Conservation (phyloP, 2,797 vertebrate species). For the Sarcoramphus papa region DNA sequence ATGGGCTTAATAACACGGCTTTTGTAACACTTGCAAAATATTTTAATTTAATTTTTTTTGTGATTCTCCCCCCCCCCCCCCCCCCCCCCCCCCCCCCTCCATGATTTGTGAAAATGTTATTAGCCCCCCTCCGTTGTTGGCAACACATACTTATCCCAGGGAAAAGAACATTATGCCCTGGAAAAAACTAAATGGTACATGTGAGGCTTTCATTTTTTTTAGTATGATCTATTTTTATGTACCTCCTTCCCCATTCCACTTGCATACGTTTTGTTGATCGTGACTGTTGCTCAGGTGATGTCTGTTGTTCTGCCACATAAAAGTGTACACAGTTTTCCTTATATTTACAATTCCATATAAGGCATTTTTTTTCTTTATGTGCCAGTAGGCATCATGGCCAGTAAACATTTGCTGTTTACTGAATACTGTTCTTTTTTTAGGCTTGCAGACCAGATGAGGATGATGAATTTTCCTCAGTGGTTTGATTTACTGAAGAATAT, state of each 20-base stretch:
- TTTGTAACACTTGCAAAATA: not conserved
- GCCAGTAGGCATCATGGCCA: not conserved
- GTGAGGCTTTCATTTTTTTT: not conserved
- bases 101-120: not conserved
- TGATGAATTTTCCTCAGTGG: conserved; percentile 90
- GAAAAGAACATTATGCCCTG: not conserved
- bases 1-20: not conserved
- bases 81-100: too few relatives aligned
- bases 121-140: not conserved
- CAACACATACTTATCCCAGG: not conserved
- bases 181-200: not conserved
- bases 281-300: not conserved
- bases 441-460: conserved; percentile 87
- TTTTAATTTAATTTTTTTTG: not conserved
- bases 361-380: not conserved
- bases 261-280: not conserved
- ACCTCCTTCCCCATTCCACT: not conserved
- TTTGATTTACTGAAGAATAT: conserved; percentile 85
- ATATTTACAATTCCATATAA: not conserved
- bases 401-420: not conserved
- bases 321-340: not conserved
- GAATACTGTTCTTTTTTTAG: conserved; percentile 67
- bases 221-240: not conserved
- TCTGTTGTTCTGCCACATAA: not conserved
- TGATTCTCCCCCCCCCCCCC: not conserved